Base-by-base conservation (phyloP, 2,113 vertebrate species). In the Periophthalmus modestus region DNA sequence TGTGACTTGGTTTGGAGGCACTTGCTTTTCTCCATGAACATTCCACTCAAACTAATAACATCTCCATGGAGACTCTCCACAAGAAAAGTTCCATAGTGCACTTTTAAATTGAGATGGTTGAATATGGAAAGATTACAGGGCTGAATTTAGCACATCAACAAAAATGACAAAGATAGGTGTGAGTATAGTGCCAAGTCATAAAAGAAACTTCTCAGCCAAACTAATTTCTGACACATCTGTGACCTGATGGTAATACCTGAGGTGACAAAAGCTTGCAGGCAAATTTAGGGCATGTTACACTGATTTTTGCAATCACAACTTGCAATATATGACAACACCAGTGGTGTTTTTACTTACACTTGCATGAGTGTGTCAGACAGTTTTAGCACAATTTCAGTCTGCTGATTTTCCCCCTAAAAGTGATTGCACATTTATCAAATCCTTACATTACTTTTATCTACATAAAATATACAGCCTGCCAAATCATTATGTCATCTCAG, bases 181-280 rank as follows among this genome's bases (percentile, higher is more conserved):
- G 67, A 66, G 66, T 73, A 75, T 71, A 74, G 81, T 66, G 81
- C 80, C 68, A 78, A 81, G 71, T 33, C 28, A 63, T 67, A 58
- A 77, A 63, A 57, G 61, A 52, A 28, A 14, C 13, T 24, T 61
- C 24, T 28, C 58, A 61, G 23, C 58, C 58, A 61, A 61, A 33
- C 58, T 61, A 10, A 0, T 61, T 16, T 6, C 23, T 14, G 5
- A 61, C 14, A 67, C 58, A 24, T 72, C 59, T 23, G 58, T 68
- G 61, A 63, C 74, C 68, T 69, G 78, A 71, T 80, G 78, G 77
- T 68, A 36, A 43, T 69, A 61, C 28, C 57, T 54, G 39, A 80
- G 65, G 86, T 85, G 79, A 80, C 73, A 89, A 88, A 80, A 86
- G 83, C 78, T 54, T 75, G 13, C 21, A 63, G 65, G 67, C 71